Evolutionary conservation across 2,113 vertebrate genomes (phyloP).

Genomic region (Antechinus flavipes): DNA sequence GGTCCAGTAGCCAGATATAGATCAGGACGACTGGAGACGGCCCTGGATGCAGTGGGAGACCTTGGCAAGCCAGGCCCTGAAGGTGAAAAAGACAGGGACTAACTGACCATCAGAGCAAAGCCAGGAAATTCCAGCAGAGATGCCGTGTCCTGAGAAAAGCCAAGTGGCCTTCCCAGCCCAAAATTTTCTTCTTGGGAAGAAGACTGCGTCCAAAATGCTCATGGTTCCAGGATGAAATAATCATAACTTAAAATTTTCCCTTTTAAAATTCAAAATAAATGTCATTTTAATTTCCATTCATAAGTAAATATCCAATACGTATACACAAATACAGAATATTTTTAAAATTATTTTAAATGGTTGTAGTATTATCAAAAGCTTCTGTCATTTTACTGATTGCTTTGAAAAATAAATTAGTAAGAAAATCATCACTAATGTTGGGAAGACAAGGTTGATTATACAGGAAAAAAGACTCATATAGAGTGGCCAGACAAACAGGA

Average conservation of each 20-base stretch:
- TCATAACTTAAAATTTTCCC: background rate
- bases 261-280: background rate
- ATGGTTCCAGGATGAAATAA: background rate
- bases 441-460: background rate
- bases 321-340: background rate
- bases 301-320: background rate
- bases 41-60: too few relatives aligned
- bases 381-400: background rate
- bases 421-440: background rate
- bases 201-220: background rate
- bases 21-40: too few relatives aligned
- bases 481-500: too few relatives aligned
- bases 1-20: too few relatives aligned
- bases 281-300: background rate
- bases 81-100: background rate
- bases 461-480: background rate
- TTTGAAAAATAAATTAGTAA: background rate
- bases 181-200: background rate
- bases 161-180: background rate
- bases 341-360: background rate
- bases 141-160: background rate
- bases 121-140: background rate
- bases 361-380: background rate
- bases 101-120: background rate
- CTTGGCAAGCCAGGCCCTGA: background rate